Evolutionary conservation across 2,797 vertebrate genomes (phyloP).

Genomic region (Spinibarbus caldwelli): DNA sequence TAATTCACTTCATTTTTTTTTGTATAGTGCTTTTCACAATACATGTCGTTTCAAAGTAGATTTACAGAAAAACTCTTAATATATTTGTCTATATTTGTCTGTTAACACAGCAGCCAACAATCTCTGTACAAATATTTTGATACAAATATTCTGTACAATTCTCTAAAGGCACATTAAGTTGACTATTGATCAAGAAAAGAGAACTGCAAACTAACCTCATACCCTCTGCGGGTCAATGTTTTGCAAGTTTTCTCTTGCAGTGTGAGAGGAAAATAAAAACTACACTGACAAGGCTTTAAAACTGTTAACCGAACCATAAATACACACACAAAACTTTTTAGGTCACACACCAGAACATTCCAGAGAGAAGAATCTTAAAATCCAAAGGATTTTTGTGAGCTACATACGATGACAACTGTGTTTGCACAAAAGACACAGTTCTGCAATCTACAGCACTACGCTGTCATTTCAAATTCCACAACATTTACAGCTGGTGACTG

Average conservation of each 20-base stretch:
- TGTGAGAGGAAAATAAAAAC: background rate
- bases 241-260: constrained; percentile 28
- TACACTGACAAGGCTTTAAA: constrained; percentile 4
- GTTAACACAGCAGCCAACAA: constrained; percentile 21
- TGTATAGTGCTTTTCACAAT: background rate
- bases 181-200: constrained; percentile 21
- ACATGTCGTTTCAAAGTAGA: background rate
- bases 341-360: constrained; percentile 13
- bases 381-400: background rate
- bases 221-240: background rate
- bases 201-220: constrained; percentile 11
- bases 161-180: background rate
- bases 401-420: constrained; percentile 9
- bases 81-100: background rate
- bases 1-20: background rate
- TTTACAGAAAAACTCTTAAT: background rate
- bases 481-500: constrained; percentile 12
- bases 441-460: background rate
- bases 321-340: constrained; percentile 1
- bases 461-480: background rate
- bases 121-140: background rate
- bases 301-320: background rate
- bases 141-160: too few relatives aligned
- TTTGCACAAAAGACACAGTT: constrained; percentile 17
- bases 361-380: background rate